phyloP scores from a whole-genome alignment of 1,140 invertebrate species.

The Dolichoris vasculosae region DNA sequence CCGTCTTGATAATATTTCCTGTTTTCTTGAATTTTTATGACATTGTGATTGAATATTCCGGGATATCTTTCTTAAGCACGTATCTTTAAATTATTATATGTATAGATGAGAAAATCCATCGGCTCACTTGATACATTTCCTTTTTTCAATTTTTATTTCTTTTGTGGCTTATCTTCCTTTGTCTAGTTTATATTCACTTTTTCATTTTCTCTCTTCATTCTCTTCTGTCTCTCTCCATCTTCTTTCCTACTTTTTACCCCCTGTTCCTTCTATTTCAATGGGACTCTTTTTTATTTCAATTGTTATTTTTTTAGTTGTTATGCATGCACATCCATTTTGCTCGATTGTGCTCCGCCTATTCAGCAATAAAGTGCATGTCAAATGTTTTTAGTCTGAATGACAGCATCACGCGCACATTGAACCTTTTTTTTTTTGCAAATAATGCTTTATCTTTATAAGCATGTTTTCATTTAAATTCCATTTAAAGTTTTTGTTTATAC shows the following conservation, averaged over 20 bases:
- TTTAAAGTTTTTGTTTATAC: background rate
- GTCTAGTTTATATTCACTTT: background rate
- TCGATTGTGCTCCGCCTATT: constrained; percentile 39
- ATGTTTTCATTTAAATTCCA: constrained; percentile 4
- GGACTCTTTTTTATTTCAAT: constrained; percentile 23
- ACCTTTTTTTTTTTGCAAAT: constrained; percentile 31
- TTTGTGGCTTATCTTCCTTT: constrained; percentile 10
- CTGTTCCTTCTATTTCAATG: constrained; percentile 17
- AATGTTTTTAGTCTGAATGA: constrained; percentile 45
- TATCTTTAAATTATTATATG: background rate
- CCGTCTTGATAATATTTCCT: too few relatives aligned
- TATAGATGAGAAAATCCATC: background rate
- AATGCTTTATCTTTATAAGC: constrained; percentile 18
- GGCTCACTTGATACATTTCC: background rate
- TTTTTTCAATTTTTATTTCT: constrained; percentile 14
- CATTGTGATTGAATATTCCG: too few relatives aligned
- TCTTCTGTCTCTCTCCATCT: background rate
- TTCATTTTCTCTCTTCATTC: background rate
- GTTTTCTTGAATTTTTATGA: too few relatives aligned
- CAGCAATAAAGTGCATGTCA: constrained; percentile 51
- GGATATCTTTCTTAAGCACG: too few relatives aligned
- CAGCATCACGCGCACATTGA: constrained; percentile 7
- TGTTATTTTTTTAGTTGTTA: constrained; percentile 33
- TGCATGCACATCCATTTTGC: constrained; percentile 43
- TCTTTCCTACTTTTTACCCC: background rate